Base-by-base conservation (phyloP, 1,140 invertebrate genomes). In the Portunus trituberculatus region DNA sequence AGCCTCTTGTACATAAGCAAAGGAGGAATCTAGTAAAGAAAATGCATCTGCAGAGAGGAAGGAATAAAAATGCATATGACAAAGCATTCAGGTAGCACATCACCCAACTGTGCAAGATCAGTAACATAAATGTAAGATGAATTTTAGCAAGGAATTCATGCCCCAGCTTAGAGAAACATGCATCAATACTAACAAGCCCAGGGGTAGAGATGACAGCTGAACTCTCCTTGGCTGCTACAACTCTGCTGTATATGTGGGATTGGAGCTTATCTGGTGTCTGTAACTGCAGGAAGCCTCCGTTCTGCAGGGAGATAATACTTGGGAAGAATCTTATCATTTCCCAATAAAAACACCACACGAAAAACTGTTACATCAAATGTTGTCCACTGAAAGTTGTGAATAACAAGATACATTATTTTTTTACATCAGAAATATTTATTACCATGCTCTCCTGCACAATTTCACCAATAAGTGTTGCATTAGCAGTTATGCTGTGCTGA, bases 401-500 rank as follows among this genome's bases (percentile, higher is more conserved):
- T 59, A 59, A 59, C 12, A 0, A 59, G 1, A 20, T 59, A 59
- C 16, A 59, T 12, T 59, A 59, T 59, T 59, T n/a, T 59, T 16
- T 59, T 59, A 82, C 91, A 59, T 32, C 39, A 32, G 28, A 39
- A 86, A 32, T 25, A 4, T 45, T 39, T 25, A 20, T 94, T 84
- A 95, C 94, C 94, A 95, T 95, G n/a, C 91, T 93, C 45, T 95
- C 94, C 12, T 95, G 94, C 48, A 95, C 91, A 28, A 95, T 86
- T 29, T 95, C 94, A 31, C 84, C 76, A 67, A 95, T 95, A 39
- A 95, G 90, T 10, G 94, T 89, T 67, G 91, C 32, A 59, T 95
- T 95, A 29, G 94, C 91, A 29, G 84, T 95, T 48, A 95, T 95
- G 59, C 94, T 95, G 48, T 95, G 94, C 52, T 95, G 94, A 20